Base-by-base conservation (phyloP, 2,888 invertebrate species). In the Cinara cedri region DNA sequence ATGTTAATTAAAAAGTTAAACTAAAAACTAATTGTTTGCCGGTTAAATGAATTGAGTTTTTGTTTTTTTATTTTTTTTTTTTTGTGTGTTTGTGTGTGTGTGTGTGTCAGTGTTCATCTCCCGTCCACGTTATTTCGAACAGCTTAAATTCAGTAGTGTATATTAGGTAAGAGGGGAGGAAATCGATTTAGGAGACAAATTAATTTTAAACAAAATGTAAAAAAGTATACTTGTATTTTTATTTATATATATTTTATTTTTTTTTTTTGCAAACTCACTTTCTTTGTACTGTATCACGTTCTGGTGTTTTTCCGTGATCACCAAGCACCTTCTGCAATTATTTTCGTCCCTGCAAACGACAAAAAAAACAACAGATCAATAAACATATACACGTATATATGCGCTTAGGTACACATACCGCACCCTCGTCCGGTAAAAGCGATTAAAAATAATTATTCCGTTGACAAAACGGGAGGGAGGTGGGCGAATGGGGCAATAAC, bases 201-300 rank as follows among this genome's bases (percentile, higher is more conserved):
- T 75, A 21, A 65, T 75, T 65, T 24, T 16, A 72, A 72, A 60
- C 16, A 26, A 57, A n/a, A 34, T 10, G 16, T 2, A 57, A 46
- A 34, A 24, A 60, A 49, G n/a, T n/a, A n/a, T n/a, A n/a, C n/a
- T n/a, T n/a, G n/a, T n/a, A n/a, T n/a, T n/a, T n/a, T n/a, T 60
- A 63, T 54, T 63, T 16, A 26, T 46, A 82, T 78, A 74, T 82
- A 82, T 34, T 34, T 34, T 34, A 34, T 34, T 4, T 34, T 34
- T 34, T 34, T 34, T 34, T 34, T 34, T 34, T 34, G 34, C 6
- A 54, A 85, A 94, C 96, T 95, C 89, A 97, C 97, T 96, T 90
- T 96, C 96, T 91, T 97, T 97, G 89, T 96, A 97, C 87, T 97
- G 96, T 83, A 97, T 90, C 84, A 97, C 95, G 88, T 97, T 97